Conservation (phyloP, 2,797 vertebrate species). For the Poecile montanus region DNA sequence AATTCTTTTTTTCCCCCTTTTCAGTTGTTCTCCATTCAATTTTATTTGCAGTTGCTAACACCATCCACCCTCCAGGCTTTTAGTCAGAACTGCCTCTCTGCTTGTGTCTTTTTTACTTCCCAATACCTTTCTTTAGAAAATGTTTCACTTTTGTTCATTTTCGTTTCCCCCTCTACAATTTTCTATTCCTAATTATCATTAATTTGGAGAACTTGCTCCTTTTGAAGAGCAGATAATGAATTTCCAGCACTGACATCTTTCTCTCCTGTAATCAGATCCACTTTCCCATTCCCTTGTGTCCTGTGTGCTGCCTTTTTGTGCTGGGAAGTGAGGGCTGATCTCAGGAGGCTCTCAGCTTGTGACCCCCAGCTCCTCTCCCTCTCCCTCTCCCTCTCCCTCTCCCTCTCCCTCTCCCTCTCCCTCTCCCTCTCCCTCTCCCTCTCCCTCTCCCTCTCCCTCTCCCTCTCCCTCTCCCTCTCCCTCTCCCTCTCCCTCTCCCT, state of each 20-base stretch:
- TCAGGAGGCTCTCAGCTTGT: neutral
- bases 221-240: neutral
- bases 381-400: neutral
- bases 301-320: neutral
- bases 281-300: neutral
- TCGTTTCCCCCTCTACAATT: neutral
- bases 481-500: neutral
- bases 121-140: neutral
- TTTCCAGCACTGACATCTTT: neutral
- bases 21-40: neutral
- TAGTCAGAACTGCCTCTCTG: neutral
- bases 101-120: neutral
- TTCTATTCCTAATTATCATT: neutral
- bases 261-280: neutral
- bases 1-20: neutral
- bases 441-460: neutral
- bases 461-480: neutral
- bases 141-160: neutral
- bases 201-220: neutral
- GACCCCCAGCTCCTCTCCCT: neutral
- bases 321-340: neutral
- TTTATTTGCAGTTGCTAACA: neutral
- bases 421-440: accelerated
- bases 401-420: neutral
- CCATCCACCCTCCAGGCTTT: neutral